Conservation (phyloP, 2,113 vertebrate species). For the Pandion haliaetus region DNA sequence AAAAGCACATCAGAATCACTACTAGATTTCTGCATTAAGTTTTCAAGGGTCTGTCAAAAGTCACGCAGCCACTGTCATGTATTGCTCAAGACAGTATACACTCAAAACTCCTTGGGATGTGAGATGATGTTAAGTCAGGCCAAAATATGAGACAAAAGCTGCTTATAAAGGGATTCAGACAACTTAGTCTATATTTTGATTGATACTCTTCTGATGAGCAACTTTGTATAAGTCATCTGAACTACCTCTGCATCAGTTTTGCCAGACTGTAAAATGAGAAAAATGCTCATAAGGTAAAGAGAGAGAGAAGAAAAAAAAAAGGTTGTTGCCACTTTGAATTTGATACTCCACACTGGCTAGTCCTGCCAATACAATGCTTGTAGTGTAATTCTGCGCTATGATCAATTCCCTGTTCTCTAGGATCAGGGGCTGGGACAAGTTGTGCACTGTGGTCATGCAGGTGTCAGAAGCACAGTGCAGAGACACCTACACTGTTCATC, state of each 20-base stretch:
- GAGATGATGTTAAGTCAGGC: not conserved
- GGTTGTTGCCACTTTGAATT: not conserved
- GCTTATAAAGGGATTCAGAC: not conserved
- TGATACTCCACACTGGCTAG: not conserved
- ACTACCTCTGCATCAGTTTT: not conserved
- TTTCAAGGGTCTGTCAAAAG: conserved; percentile 10
- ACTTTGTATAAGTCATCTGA: not conserved
- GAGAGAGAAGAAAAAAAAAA: not conserved
- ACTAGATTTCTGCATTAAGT: not conserved
- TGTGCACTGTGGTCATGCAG: not conserved
- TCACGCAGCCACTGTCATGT: not conserved
- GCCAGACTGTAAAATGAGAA: not conserved
- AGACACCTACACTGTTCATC: not conserved
- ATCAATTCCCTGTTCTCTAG: not conserved
- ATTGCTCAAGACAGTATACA: not conserved
- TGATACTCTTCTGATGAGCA: not conserved
- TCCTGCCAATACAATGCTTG: not conserved
- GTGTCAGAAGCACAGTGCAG: not conserved
- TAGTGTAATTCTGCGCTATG: not conserved
- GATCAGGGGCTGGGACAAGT: not conserved
- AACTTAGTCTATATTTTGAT: not conserved
- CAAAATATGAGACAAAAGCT: conserved; percentile 3
- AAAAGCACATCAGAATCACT: conserved; percentile 3
- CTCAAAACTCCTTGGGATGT: not conserved
- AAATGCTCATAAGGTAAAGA: not conserved